A percentile compares a stretch with the other conserved stretches of the same genome.
phyloP scores from a whole-genome alignment of 1,140 invertebrate species.

The Drosophila mayri region DNA sequence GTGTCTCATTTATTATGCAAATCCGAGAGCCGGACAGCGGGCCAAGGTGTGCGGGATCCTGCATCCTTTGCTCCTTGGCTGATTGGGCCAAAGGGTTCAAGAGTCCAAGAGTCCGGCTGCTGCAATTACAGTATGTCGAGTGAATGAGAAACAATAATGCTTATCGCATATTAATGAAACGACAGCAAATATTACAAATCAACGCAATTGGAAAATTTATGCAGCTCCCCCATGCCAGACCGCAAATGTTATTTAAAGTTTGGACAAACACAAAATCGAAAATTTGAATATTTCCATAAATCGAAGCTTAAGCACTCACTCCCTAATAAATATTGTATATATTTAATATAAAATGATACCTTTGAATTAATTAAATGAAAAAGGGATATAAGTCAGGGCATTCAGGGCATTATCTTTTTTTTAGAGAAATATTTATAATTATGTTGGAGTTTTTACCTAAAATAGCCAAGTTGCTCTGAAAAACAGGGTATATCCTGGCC shows the following conservation, averaged over 20 bases:
- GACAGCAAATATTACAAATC: constrained; percentile 61
- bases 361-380: neutral
- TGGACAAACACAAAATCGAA: constrained; percentile 9
- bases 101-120: constrained; percentile 36
- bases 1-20: constrained; percentile 82
- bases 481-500: constrained; percentile 2
- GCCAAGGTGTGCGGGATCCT: constrained; percentile 16
- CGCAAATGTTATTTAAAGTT: constrained; percentile 42
- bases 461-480: neutral
- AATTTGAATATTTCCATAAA: neutral
- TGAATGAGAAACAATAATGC: constrained; percentile 37
- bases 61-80: constrained; percentile 35
- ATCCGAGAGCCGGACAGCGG: constrained; percentile 34
- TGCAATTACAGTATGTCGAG: constrained; percentile 53
- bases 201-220: constrained; percentile 52
- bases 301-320: neutral
- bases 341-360: neutral
- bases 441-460: neutral
- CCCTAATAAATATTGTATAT: neutral
- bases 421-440: neutral
- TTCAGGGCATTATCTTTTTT: too few relatives aligned
- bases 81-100: constrained; percentile 62
- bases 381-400: neutral
- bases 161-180: constrained; percentile 55
- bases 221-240: neutral